Conservation (phyloP, 1,140 invertebrate species). For the Drosophila pruinosa region DNA sequence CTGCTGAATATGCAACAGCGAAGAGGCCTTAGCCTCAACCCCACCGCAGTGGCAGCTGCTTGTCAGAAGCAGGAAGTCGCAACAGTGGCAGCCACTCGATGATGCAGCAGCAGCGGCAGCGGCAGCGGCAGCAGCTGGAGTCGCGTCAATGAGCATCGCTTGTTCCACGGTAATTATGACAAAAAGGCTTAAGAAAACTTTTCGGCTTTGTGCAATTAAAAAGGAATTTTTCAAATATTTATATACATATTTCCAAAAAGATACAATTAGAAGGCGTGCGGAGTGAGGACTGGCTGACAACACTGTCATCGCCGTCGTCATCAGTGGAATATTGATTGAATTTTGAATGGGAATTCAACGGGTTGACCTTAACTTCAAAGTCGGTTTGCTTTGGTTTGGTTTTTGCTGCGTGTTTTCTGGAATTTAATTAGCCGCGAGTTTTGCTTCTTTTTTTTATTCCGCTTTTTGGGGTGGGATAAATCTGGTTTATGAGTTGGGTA, state of each 20-base stretch:
- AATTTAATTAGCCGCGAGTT: constrained; percentile 61
- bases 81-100: constrained; percentile 23
- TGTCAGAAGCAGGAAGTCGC: constrained; percentile 24
- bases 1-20: constrained; percentile 69
- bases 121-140: not conserved
- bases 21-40: not conserved
- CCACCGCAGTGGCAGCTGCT: not conserved
- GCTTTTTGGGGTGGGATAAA: not conserved
- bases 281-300: constrained; percentile 1
- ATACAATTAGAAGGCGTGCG: constrained; percentile 27
- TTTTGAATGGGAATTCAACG: constrained; percentile 2
- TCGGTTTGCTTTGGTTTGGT: not conserved
- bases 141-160: constrained; percentile 2
- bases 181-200: constrained; percentile 67
- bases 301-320: constrained; percentile 43
- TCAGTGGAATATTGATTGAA: constrained; percentile 3
- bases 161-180: constrained; percentile 51
- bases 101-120: constrained; percentile 15
- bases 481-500: constrained; percentile 29
- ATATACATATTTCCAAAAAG: constrained; percentile 45
- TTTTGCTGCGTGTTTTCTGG: constrained; percentile 27
- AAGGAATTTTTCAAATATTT: constrained; percentile 78
- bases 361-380: constrained; percentile 38
- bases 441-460: not conserved
- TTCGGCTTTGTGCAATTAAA: constrained; percentile 76